These are phyloP conservation scores for Philopedon plagiatum DNA, from an alignment of 2,888 invertebrate genomes.

Conservation along the genomic window DNA sequence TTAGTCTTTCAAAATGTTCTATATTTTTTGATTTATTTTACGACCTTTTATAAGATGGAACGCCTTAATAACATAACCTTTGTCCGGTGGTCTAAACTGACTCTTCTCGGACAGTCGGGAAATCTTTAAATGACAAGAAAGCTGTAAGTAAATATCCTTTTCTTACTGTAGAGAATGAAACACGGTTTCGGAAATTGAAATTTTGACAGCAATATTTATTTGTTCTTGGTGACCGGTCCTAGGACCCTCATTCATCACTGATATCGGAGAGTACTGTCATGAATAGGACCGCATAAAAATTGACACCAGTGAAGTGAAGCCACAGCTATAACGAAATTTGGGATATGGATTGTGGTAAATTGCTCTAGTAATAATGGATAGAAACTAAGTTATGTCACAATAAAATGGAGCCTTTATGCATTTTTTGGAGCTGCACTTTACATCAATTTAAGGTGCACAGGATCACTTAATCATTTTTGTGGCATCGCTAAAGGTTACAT, in stretches of 20 bases:
- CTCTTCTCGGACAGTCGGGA: background rate
- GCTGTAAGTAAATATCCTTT: slow-evolving; percentile 24
- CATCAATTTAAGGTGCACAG: too few relatives aligned
- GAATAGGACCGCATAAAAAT: slow-evolving; percentile 49
- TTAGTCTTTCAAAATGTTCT: too few relatives aligned
- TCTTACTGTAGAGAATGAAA: slow-evolving; percentile 53
- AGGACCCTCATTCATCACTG: slow-evolving; percentile 61
- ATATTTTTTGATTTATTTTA: too few relatives aligned
- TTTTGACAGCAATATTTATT: slow-evolving; percentile 68
- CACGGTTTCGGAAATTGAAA: slow-evolving; percentile 67
- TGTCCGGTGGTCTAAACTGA: background rate
- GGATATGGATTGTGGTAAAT: background rate
- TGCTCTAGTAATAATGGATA: background rate
- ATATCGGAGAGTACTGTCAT: slow-evolving; percentile 52
- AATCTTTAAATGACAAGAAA: background rate
- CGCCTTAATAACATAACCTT: background rate
- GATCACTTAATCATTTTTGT: too few relatives aligned
- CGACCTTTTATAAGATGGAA: background rate
- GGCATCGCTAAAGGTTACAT: too few relatives aligned
- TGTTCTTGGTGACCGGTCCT: slow-evolving; percentile 62
- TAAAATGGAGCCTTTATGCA: too few relatives aligned
- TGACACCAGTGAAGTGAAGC: slow-evolving; percentile 41
- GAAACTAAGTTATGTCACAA: background rate
- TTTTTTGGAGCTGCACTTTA: too few relatives aligned
- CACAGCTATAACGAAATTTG: background rate